A percentile compares a stretch with the other conserved stretches of the same genome.
Conservation (phyloP, 2,113 vertebrate genomes). For the Lamprologus callipterus region DNA sequence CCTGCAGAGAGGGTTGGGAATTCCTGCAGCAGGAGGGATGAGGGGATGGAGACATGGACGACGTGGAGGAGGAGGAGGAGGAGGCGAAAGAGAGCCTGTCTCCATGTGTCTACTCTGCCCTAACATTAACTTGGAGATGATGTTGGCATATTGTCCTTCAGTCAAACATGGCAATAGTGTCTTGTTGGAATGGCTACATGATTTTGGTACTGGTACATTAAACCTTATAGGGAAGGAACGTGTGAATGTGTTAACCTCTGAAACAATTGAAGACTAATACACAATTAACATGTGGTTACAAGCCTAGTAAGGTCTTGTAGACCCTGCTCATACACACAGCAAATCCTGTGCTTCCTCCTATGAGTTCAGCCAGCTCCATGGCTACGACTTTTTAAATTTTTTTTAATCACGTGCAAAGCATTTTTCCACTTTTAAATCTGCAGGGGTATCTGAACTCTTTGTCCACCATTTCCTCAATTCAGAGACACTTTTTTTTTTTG, state of each 20-base stretch:
- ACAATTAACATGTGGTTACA: slow-evolving; percentile 17
- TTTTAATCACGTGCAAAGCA: slow-evolving; percentile 61
- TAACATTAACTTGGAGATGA: slow-evolving; percentile 46
- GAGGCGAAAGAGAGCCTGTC: slow-evolving; percentile 10
- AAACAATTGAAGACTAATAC: neutral
- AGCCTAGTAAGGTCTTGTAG: slow-evolving; percentile 23
- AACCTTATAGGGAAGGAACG: neutral
- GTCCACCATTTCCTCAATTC: slow-evolving; percentile 8
- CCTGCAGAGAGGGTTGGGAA: slow-evolving; percentile 84
- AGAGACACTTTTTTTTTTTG: neutral
- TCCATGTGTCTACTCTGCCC: slow-evolving; percentile 40
- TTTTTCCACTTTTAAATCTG: slow-evolving; percentile 48
- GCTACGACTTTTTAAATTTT: slow-evolving; percentile 20
- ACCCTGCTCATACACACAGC: neutral
- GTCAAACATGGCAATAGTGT: neutral
- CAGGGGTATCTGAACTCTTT: slow-evolving; percentile 16
- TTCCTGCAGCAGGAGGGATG: slow-evolving; percentile 74
- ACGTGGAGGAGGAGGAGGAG: slow-evolving; percentile 53
- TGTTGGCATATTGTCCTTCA: slow-evolving; percentile 35
- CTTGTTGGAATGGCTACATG: neutral
- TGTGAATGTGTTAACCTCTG: slow-evolving; percentile 35
- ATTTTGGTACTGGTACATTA: neutral
- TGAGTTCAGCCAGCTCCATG: slow-evolving; percentile 38
- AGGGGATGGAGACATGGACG: slow-evolving; percentile 52
- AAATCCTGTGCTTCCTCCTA: slow-evolving; percentile 42